phyloP scores from a whole-genome alignment of 1,140 invertebrate species.

The Brachionus rotundiformis region DNA sequence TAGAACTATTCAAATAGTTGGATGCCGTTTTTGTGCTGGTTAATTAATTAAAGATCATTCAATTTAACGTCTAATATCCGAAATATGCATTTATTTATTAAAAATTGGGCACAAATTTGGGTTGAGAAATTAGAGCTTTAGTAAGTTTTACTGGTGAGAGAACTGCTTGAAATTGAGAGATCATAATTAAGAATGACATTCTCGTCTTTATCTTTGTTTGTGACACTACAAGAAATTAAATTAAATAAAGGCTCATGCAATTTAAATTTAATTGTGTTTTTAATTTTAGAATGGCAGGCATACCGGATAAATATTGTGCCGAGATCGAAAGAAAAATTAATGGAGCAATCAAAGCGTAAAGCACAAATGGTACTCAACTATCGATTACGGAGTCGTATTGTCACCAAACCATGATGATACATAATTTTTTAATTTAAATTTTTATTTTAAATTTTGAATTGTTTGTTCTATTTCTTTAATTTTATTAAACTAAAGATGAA shows the following conservation, averaged over 20 bases:
- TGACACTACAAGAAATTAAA: background rate
- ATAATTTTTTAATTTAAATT: background rate
- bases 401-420: background rate
- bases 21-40: background rate
- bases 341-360: constrained; percentile 53
- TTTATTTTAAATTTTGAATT: constrained; percentile 21
- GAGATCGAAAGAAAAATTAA: constrained; percentile 53
- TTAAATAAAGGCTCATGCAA: constrained; percentile 13
- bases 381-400: constrained; percentile 6
- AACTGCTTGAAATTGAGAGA: background rate
- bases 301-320: constrained; percentile 58
- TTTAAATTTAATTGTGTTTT: constrained; percentile 20
- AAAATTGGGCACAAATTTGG: background rate
- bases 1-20: background rate
- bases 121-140: background rate
- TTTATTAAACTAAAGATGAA: constrained; percentile 14
- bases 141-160: background rate
- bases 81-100: background rate
- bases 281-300: constrained; percentile 59
- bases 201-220: background rate
- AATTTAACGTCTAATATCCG: background rate
- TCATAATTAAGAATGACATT: constrained; percentile 27
- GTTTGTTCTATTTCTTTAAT: constrained; percentile 24
- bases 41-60: background rate
- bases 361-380: background rate